Percentiles rank a stretch among this genome's conserved stretches.
These are phyloP conservation scores for Eilema griseolum DNA, from an alignment of 2,888 invertebrate genomes.

Conservation along the genomic window DNA sequence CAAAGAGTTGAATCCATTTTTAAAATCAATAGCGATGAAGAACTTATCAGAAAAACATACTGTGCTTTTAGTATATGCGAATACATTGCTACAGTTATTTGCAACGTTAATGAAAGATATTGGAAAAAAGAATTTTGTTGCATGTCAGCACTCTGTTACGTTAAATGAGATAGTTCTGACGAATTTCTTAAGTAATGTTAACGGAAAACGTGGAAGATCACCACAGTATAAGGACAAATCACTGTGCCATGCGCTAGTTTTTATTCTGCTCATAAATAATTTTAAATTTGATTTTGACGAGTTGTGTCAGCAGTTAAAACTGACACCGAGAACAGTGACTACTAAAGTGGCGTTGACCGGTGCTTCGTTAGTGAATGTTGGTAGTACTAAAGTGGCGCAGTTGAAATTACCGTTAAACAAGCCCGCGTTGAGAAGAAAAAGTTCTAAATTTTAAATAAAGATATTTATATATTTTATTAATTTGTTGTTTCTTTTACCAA, in stretches of 20 bases:
- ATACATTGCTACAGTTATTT: slow-evolving; percentile 62
- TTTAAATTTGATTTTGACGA: slow-evolving; percentile 69
- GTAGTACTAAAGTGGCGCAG: slow-evolving; percentile 66
- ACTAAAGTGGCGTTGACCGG: slow-evolving; percentile 70
- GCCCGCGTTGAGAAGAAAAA: slow-evolving; percentile 62
- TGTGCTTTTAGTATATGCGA: slow-evolving; percentile 71
- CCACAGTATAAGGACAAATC: slow-evolving; percentile 73
- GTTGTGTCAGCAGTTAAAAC: slow-evolving; percentile 65
- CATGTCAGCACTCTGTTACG: slow-evolving; percentile 65
- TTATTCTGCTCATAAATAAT: slow-evolving; percentile 72
- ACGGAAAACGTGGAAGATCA: slow-evolving; percentile 64
- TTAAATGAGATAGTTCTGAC: slow-evolving; percentile 68
- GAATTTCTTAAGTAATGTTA: slow-evolving; percentile 61
- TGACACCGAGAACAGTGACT: slow-evolving; percentile 59
- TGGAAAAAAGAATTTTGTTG: slow-evolving; percentile 61
- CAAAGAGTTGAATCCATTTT: slow-evolving; percentile 56
- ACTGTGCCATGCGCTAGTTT: slow-evolving; percentile 73
- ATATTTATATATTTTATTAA: not conserved
- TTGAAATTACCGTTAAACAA: slow-evolving; percentile 61
- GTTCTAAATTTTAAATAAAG: slow-evolving; percentile 66
- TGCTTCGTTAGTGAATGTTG: slow-evolving; percentile 58
- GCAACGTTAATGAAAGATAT: slow-evolving; percentile 60
- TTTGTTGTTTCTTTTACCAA: not conserved
- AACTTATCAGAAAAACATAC: slow-evolving; percentile 54
- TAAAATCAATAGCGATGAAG: slow-evolving; percentile 56